These are phyloP conservation scores for Molothrus aeneus DNA, from an alignment of 2,797 vertebrate species.

Conservation along the genomic window DNA sequence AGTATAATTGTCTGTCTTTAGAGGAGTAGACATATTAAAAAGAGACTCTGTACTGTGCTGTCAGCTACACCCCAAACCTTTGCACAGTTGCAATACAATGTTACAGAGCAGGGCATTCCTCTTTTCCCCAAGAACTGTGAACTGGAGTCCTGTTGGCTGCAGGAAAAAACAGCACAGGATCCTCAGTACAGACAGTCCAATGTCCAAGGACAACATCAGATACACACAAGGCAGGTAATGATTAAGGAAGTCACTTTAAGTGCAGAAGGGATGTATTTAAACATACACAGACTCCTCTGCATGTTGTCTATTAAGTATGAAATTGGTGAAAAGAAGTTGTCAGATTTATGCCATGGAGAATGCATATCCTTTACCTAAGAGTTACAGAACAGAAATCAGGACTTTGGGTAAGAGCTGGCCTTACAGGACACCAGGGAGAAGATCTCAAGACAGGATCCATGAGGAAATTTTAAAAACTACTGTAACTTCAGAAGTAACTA, in stretches of 20 bases:
- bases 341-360: background rate
- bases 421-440: background rate
- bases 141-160: background rate
- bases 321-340: background rate
- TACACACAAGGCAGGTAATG: background rate
- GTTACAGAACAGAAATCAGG: background rate
- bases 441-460: background rate
- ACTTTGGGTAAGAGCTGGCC: background rate
- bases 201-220: background rate
- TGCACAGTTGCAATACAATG: background rate
- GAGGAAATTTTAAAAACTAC: background rate
- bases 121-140: background rate
- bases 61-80: background rate
- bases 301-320: background rate
- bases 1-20: background rate
- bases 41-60: background rate
- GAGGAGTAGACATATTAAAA: background rate
- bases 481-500: background rate
- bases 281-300: background rate
- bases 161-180: background rate
- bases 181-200: background rate
- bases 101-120: background rate
- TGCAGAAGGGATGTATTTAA: background rate
- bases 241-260: background rate
- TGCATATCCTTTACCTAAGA: background rate